A percentile compares a stretch with the other conserved stretches of the same genome.
Evolutionary conservation across 2,113 vertebrate genomes (phyloP).

Genomic region (Dascyllus trimaculatus): DNA sequence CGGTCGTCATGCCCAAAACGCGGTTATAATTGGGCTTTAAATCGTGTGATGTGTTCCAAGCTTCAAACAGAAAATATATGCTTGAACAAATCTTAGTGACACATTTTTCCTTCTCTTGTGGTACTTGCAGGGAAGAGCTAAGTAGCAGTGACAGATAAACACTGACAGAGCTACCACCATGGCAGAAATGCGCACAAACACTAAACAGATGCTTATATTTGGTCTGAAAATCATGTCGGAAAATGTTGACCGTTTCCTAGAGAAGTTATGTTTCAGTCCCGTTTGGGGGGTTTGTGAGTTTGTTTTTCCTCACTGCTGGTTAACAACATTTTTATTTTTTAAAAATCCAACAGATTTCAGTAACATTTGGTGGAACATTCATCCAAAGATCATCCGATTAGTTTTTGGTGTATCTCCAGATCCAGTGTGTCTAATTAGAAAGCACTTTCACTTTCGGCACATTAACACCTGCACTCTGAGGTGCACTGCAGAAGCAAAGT

Average conservation of each 20-base stretch:
- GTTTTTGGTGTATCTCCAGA: conserved; percentile 31
- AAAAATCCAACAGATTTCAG: conserved; percentile 19
- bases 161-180: conserved; percentile 28
- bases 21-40: conserved; percentile 51
- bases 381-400: conserved; percentile 18
- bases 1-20: conserved; percentile 29
- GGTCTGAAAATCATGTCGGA: conserved; percentile 7
- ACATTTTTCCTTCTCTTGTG: conserved; percentile 29
- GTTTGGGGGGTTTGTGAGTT: not conserved
- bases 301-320: too few species aligned
- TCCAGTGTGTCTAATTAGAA: conserved; percentile 11
- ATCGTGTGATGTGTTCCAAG: conserved; percentile 50
- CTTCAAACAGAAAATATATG: conserved; percentile 57
- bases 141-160: conserved; percentile 56
- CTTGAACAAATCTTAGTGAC: conserved; percentile 65
- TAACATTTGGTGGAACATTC: conserved; percentile 40
- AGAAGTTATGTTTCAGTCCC: not conserved
- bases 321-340: not conserved
- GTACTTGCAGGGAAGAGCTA: conserved; percentile 33
- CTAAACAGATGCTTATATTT: conserved; percentile 36
- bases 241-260: not conserved
- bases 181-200: conserved; percentile 26
- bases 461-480: conserved; percentile 16
- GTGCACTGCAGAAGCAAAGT: not conserved
- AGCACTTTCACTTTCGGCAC: conserved; percentile 12